A percentile compares a stretch with the other conserved stretches of the same genome.
Evolutionary conservation across 2,113 vertebrate species (phyloP).

Genomic region (Asarcornis scutulata): DNA sequence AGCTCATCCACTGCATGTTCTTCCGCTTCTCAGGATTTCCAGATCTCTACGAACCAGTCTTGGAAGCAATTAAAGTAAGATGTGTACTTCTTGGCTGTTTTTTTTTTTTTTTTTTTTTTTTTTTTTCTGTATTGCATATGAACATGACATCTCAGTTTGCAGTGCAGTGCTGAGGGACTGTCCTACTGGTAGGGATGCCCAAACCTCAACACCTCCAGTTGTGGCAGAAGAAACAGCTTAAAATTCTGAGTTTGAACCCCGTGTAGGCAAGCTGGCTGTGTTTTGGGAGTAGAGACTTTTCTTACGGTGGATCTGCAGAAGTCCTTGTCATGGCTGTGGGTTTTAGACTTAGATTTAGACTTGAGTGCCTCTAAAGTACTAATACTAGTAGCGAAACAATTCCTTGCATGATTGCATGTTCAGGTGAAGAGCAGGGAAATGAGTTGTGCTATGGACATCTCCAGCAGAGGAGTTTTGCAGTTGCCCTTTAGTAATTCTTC

Average conservation of each 20-base stretch:
- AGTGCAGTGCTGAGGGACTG: not conserved
- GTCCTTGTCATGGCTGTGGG: not conserved
- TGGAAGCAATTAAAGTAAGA: constrained; percentile 83
- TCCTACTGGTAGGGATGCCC: not conserved
- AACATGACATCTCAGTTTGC: not conserved
- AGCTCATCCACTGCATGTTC: constrained; percentile 85
- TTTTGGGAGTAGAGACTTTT: not conserved
- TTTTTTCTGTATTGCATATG: not conserved
- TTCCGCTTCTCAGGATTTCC: constrained; percentile 86
- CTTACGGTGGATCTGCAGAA: not conserved
- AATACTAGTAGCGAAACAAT: not conserved
- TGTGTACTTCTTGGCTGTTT: accelerated
- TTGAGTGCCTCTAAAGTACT: not conserved
- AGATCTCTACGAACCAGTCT: constrained; percentile 82
- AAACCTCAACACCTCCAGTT: not conserved
- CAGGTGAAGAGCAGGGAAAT: not conserved
- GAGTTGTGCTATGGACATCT: not conserved
- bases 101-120: not conserved
- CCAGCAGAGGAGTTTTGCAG: not conserved
- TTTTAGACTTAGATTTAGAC: not conserved
- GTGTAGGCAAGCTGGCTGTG: not conserved
- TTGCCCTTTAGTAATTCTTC: not conserved
- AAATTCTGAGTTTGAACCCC: not conserved
- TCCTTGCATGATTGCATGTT: not conserved
- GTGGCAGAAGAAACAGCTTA: not conserved